Base-by-base conservation (phyloP, 2,888 invertebrate species). In the Camptogramma bilineatum region DNA sequence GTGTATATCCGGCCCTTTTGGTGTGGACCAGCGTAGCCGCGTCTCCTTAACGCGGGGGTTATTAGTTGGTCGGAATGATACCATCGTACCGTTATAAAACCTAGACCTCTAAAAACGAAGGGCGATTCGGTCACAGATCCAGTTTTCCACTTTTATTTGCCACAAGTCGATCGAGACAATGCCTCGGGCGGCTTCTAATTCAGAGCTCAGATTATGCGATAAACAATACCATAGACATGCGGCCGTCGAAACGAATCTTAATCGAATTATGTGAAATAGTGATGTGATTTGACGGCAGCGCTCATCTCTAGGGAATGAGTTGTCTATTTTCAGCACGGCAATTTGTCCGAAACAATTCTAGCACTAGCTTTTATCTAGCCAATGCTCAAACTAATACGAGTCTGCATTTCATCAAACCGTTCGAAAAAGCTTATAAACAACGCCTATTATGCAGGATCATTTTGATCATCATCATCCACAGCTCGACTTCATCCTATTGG, bases 31-130 rank as follows among this genome's bases (percentile, higher is more conserved):
- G 3, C 1, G 4, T 8, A 19, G 34, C 52, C 48, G 21, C 4
- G 5, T 39, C 50, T 63, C 53, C 58, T 58, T 52, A 46, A 79
- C 83, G 75, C 77, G 76, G 77, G 79, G 82, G 84, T 86, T 88
- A 90, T 90, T 88, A 88, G 88, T 85, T 82, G 18, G 87, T 79
- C 86, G 83, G 90, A 87, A 88, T 87, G 87, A 89, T 84, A 83
- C 71, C 75, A 71, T 73, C 68, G 68, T 85, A 85, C 92, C 90
- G 92, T 92, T 93, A 91, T 81, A 74, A 80, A 83, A 79, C 79
- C 84, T 85, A 86, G 81, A 78, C 80, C 72, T 73, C 75, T 77
- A 81, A 85, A 85, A 83, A 77, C 84, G 80, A 88, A 90, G 90
- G 91, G 86, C 90, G 79, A 79, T 73, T 75, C 81, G 88, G 90